Conservation (phyloP, 2,888 invertebrate genomes). For the Seira sanloemensis region DNA sequence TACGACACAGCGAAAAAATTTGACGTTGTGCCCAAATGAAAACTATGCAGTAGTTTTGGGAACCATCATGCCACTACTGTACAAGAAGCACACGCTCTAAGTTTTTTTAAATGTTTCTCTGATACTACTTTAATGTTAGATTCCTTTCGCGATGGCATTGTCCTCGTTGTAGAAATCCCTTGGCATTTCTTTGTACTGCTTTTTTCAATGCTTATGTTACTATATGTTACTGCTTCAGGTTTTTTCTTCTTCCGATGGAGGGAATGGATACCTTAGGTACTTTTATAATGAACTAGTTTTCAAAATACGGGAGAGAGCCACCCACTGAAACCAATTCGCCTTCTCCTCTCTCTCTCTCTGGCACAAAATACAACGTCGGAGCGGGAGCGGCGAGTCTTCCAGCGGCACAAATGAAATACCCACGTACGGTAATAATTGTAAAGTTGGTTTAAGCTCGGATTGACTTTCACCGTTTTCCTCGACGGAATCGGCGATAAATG, state of each 20-base stretch:
- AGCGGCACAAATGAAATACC: not conserved
- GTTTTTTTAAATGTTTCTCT: conserved; percentile 4
- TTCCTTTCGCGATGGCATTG: conserved; percentile 51
- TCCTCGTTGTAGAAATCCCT: conserved; percentile 55
- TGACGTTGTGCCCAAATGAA: conserved; percentile 71
- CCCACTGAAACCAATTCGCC: not conserved
- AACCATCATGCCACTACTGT: not conserved
- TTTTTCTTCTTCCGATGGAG: not conserved
- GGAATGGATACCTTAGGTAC: conserved; percentile 4
- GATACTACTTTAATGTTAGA: not conserved
- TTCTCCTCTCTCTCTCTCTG: no score
- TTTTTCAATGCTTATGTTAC: not conserved
- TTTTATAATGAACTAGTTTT: not conserved
- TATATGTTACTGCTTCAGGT: not conserved
- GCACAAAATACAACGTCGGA: no score
- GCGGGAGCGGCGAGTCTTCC: no score
- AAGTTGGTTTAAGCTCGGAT: not conserved
- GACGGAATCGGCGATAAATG: not conserved
- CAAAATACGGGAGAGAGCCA: not conserved
- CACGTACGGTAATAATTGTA: not conserved
- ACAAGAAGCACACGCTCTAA: conserved; percentile 10
- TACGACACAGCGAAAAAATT: conserved; percentile 71
- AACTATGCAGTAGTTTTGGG: conserved; percentile 27
- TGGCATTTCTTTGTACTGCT: conserved; percentile 36
- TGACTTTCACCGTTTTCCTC: conserved; percentile 4